Conservation (phyloP, 2,797 vertebrate species). For the Dendrocincla fuliginosa region DNA sequence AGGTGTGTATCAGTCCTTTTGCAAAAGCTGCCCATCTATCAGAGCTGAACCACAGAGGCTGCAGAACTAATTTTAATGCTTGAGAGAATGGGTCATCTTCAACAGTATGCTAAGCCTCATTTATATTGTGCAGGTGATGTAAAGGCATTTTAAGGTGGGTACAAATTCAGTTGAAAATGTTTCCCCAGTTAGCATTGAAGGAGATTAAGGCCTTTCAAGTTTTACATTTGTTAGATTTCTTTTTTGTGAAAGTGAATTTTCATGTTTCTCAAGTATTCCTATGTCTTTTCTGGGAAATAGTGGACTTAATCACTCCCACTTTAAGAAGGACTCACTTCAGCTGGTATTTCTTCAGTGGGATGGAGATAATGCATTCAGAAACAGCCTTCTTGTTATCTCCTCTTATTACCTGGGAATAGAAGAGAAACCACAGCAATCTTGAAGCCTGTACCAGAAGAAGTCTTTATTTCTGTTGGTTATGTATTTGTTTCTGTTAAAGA, state of each 20-base stretch:
- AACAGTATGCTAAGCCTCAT: neutral
- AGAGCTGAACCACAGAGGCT: neutral
- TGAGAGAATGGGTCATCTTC: neutral
- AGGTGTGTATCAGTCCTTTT: neutral
- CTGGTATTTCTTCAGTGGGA: neutral
- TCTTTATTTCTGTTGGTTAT: neutral
- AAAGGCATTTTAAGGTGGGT: neutral
- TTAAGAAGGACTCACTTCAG: neutral
- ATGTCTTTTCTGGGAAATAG: neutral
- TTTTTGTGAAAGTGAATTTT: neutral
- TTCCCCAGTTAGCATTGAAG: neutral
- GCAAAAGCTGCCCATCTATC: neutral
- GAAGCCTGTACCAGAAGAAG: neutral
- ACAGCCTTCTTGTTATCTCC: neutral
- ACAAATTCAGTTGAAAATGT: neutral
- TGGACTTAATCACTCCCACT: neutral
- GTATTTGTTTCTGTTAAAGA: neutral
- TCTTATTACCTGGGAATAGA: neutral
- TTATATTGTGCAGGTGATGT: neutral
- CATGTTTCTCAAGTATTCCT: neutral
- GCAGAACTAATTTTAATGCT: neutral
- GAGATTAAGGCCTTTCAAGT: neutral
- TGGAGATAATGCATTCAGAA: neutral
- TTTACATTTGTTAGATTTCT: neutral
- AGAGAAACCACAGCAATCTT: neutral